Evolutionary conservation across 2,888 invertebrate genomes (phyloP).

Genomic region (Zaprionus obscuricornis): DNA sequence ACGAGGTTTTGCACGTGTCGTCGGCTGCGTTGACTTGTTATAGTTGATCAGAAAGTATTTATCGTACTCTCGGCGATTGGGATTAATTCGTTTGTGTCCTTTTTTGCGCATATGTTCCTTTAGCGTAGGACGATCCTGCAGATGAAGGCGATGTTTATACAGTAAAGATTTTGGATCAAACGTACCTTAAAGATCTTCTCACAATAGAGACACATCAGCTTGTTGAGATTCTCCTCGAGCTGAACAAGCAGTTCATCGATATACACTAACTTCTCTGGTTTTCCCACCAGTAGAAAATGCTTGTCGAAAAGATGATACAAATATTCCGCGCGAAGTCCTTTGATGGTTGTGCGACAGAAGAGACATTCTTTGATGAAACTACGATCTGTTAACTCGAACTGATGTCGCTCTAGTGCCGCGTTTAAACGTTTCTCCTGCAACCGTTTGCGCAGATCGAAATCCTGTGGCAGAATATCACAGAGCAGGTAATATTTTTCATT

Average conservation of each 20-base stretch:
- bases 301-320: slow-evolving; percentile 93
- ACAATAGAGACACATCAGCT: slow-evolving; percentile 94
- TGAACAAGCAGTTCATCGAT: slow-evolving; percentile 92
- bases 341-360: slow-evolving; percentile 89
- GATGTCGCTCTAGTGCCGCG: slow-evolving; percentile 89
- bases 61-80: slow-evolving; percentile 93
- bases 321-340: slow-evolving; percentile 87
- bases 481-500: slow-evolving; percentile 90
- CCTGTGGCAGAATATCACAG: slow-evolving; percentile 91
- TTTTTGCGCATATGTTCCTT: slow-evolving; percentile 99
- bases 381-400: slow-evolving; percentile 91
- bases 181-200: slow-evolving; percentile 91
- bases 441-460: slow-evolving; percentile 89
- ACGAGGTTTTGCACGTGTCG: slow-evolving; percentile 27
- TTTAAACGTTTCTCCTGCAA: slow-evolving; percentile 89
- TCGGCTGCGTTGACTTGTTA: slow-evolving; percentile 23
- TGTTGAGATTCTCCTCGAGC: slow-evolving; percentile 90
- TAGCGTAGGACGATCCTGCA: slow-evolving; percentile 89
- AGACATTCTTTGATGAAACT: slow-evolving; percentile 91
- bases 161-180: too few species aligned
- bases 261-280: slow-evolving; percentile 95
- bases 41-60: slow-evolving; percentile 90
- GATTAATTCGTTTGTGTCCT: slow-evolving; percentile 96
- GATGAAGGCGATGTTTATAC: too few species aligned
- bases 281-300: slow-evolving; percentile 96